Evolutionary conservation across 2,888 invertebrate genomes (phyloP).

Genomic region (Ditula angustiorana): DNA sequence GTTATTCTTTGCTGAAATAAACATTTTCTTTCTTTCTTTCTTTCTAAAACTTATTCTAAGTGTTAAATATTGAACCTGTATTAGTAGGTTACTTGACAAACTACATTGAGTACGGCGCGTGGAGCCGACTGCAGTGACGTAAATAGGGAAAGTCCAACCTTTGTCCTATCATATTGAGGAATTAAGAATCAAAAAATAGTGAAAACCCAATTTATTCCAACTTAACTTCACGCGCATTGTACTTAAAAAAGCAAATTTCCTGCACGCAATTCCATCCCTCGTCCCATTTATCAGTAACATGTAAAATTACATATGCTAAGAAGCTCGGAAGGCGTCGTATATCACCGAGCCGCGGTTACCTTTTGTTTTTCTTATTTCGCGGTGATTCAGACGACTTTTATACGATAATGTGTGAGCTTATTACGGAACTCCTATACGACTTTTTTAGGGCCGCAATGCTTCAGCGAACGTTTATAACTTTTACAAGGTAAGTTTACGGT

Average conservation of each 20-base stretch:
- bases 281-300: conserved; percentile 20
- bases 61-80: too few species aligned
- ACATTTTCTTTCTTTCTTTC: too few species aligned
- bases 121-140: too few species aligned
- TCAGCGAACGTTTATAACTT: not conserved
- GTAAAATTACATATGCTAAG: conserved; percentile 20
- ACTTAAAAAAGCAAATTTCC: conserved; percentile 1
- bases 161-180: too few species aligned
- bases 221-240: not conserved
- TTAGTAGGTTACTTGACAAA: too few species aligned
- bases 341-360: conserved; percentile 17
- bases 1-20: too few species aligned
- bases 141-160: too few species aligned
- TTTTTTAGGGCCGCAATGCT: conserved; percentile 5
- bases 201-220: not conserved
- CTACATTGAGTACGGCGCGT: too few species aligned
- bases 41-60: too few species aligned
- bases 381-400: conserved; percentile 18
- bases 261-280: not conserved
- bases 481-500: not conserved
- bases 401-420: conserved; percentile 18
- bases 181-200: too few species aligned
- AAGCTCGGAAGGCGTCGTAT: conserved; percentile 18
- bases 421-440: conserved; percentile 1
- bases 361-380: conserved; percentile 20